These are phyloP conservation scores for Aleadryas rufinucha DNA, from an alignment of 2,113 vertebrate species.

Conservation along the genomic window DNA sequence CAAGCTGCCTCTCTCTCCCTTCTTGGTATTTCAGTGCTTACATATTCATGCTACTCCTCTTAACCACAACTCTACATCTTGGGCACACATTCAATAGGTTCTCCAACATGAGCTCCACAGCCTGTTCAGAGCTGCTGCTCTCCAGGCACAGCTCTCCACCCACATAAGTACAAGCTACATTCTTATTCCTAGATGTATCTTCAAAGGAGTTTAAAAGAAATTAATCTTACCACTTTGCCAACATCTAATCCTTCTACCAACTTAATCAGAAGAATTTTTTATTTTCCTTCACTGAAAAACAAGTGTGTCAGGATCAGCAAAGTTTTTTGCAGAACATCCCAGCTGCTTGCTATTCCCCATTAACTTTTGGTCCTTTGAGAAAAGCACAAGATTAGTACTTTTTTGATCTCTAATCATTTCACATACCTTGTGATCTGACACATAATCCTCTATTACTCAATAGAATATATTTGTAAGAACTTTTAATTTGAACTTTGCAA, in stretches of 20 bases:
- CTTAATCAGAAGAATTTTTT: neutral
- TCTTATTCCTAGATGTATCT: neutral
- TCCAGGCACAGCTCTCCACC: neutral
- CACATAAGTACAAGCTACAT: neutral
- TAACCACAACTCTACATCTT: neutral
- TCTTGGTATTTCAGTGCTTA: neutral
- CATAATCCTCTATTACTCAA: neutral
- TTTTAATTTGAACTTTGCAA: constrained; percentile 7
- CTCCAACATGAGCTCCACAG: rapidly evolving
- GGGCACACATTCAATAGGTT: neutral
- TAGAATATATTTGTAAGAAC: neutral
- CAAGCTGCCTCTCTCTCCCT: neutral
- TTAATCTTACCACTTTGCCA: neutral
- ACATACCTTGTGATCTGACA: neutral
- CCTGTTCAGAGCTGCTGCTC: neutral
- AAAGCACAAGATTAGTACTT: neutral
- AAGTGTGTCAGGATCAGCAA: neutral
- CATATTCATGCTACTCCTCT: neutral
- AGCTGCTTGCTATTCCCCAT: neutral
- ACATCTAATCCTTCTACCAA: neutral
- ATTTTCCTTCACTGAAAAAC: neutral
- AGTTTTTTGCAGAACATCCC: neutral
- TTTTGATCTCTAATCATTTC: neutral
- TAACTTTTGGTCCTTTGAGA: neutral
- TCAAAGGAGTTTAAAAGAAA: neutral